Evolutionary conservation across 2,797 vertebrate genomes (phyloP).

Genomic region (Anisognathus igniventris): DNA sequence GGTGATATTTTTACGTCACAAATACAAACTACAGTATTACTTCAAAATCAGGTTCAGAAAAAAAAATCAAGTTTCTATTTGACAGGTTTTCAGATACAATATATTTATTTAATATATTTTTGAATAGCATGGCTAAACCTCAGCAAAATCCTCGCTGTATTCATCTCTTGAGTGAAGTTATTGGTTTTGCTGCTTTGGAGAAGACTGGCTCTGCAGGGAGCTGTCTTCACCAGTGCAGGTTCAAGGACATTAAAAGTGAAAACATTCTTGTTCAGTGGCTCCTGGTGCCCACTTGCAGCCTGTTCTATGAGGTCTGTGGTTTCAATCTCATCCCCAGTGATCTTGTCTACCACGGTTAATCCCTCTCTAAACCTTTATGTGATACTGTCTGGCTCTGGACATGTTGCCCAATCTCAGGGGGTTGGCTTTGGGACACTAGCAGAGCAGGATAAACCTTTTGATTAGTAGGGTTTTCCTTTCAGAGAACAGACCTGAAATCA

Average conservation of each 20-base stretch:
- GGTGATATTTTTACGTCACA: neutral
- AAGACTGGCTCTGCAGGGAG: neutral
- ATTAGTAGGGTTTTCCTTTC: neutral
- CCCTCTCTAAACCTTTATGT: neutral
- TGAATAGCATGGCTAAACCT: neutral
- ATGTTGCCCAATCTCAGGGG: accelerated
- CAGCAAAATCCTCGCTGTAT: neutral
- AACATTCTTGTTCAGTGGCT: neutral
- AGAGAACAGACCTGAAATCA: neutral
- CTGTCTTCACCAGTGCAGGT: neutral
- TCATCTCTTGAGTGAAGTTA: neutral
- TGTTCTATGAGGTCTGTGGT: accelerated
- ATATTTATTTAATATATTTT: neutral
- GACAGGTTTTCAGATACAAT: neutral
- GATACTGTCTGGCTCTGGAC: neutral
- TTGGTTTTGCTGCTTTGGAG: neutral
- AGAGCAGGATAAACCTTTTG: neutral
- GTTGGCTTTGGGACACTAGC: neutral
- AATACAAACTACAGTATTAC: neutral
- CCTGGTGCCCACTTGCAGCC: neutral
- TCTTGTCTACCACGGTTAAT: neutral
- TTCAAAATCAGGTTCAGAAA: neutral
- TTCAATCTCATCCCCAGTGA: neutral
- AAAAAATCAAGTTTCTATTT: neutral
- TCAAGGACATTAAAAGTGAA: neutral